Percentiles rank a stretch among this genome's conserved stretches.
Conservation (phyloP, 2,113 vertebrate genomes). For the Nesospiza acunhae region DNA sequence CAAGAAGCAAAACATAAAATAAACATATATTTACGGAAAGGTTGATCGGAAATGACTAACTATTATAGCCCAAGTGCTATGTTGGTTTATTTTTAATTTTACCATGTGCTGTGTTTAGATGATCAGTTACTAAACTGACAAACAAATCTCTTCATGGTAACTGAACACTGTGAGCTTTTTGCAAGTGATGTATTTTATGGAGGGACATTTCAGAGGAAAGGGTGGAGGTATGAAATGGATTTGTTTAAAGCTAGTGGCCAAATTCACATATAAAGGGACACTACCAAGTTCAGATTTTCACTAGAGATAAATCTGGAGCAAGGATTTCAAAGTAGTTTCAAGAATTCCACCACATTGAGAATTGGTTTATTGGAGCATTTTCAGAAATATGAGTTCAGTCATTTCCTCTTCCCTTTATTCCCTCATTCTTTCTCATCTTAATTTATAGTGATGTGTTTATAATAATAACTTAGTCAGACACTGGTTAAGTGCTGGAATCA, state of each 20-base stretch:
- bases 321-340: neutral
- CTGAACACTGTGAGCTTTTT: neutral
- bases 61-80: neutral
- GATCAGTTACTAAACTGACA: neutral
- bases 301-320: neutral
- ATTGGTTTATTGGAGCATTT: neutral
- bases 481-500: neutral
- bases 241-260: neutral
- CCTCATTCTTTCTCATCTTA: conserved; percentile 20
- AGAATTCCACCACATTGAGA: neutral
- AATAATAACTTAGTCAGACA: neutral
- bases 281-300: neutral
- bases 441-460: neutral
- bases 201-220: neutral
- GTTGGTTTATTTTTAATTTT: neutral
- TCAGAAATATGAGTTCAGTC: neutral
- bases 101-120: neutral
- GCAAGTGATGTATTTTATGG: neutral
- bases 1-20: neutral
- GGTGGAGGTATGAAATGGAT: neutral
- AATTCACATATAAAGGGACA: neutral
- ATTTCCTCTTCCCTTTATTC: conserved; percentile 38
- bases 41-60: neutral
- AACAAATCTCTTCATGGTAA: neutral
- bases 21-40: neutral